phyloP scores from a whole-genome alignment of 2,888 invertebrate genomes.

The Zonitis immaculata region DNA sequence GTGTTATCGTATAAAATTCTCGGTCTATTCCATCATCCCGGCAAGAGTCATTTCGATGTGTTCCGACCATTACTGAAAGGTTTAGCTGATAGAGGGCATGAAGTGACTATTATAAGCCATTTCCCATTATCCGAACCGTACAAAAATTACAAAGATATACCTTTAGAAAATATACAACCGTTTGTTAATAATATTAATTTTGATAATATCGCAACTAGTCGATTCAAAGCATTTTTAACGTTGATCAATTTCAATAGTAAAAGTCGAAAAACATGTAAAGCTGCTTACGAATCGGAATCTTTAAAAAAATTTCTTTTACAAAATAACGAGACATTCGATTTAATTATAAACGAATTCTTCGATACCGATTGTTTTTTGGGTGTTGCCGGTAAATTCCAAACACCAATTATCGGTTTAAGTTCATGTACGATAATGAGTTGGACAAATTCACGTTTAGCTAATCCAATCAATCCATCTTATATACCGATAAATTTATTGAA shows the following conservation, averaged over 20 bases:
- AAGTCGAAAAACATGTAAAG: slow-evolving; percentile 17
- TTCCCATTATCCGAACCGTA: slow-evolving; percentile 46
- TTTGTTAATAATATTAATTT: neutral
- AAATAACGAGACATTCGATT: slow-evolving; percentile 57
- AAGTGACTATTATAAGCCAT: slow-evolving; percentile 64
- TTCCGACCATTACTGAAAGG: slow-evolving; percentile 58
- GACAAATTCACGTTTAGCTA: slow-evolving; percentile 49
- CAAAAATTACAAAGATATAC: neutral
- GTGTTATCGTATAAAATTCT: slow-evolving; percentile 52
- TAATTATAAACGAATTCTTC: slow-evolving; percentile 66
- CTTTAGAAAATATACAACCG: neutral
- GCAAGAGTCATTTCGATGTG: slow-evolving; percentile 66
- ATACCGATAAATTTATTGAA: slow-evolving; percentile 50
- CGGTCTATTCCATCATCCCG: slow-evolving; percentile 61
- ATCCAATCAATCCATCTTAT: slow-evolving; percentile 51
- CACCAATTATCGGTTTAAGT: slow-evolving; percentile 53
- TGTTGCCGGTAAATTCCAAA: slow-evolving; percentile 57
- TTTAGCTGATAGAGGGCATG: slow-evolving; percentile 58
- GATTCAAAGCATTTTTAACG: too few relatives aligned
- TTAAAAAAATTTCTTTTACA: slow-evolving; percentile 42
- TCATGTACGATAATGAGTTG: slow-evolving; percentile 53
- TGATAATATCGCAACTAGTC: too few relatives aligned
- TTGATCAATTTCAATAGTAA: slow-evolving; percentile 5
- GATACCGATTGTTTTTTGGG: slow-evolving; percentile 68
- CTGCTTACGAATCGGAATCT: slow-evolving; percentile 34